These are phyloP conservation scores for Drosophila funebris DNA, from an alignment of 1,140 invertebrate genomes.

Conservation along the genomic window DNA sequence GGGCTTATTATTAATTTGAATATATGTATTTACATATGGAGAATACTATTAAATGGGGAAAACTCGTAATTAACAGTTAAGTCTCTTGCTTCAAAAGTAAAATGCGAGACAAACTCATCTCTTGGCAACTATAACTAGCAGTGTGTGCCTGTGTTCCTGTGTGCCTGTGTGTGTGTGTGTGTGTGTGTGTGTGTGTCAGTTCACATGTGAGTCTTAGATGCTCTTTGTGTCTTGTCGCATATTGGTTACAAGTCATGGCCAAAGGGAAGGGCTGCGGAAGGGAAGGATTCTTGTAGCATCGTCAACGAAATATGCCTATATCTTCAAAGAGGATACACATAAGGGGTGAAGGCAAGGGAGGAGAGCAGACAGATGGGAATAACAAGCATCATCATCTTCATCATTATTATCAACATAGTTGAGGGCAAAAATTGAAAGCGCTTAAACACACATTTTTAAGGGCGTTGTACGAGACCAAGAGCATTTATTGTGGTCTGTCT, in stretches of 20 bases:
- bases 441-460: slow-evolving; percentile 37
- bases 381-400: slow-evolving; percentile 2
- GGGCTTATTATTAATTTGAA: slow-evolving; percentile 3
- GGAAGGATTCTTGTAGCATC: slow-evolving; percentile 3
- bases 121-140: neutral
- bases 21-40: neutral
- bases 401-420: slow-evolving; percentile 19
- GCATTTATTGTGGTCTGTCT: slow-evolving; percentile 26
- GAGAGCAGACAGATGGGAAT: neutral
- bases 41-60: neutral
- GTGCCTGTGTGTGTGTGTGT: slow-evolving; percentile 1
- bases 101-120: too few relatives aligned
- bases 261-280: neutral
- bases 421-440: slow-evolving; percentile 10
- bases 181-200: slow-evolving; percentile 8
- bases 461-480: slow-evolving; percentile 10
- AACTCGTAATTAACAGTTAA: neutral
- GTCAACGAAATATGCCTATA: slow-evolving; percentile 35
- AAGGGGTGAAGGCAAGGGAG: neutral
- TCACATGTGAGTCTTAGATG: slow-evolving; percentile 8
- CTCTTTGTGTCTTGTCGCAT: slow-evolving; percentile 6
- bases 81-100: too few relatives aligned
- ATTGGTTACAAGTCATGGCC: slow-evolving; percentile 13
- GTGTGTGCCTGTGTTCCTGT: neutral
- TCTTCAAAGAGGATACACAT: slow-evolving; percentile 29